These are phyloP conservation scores for Bettongia penicillata DNA, from an alignment of 2,113 vertebrate species.

Conservation along the genomic window DNA sequence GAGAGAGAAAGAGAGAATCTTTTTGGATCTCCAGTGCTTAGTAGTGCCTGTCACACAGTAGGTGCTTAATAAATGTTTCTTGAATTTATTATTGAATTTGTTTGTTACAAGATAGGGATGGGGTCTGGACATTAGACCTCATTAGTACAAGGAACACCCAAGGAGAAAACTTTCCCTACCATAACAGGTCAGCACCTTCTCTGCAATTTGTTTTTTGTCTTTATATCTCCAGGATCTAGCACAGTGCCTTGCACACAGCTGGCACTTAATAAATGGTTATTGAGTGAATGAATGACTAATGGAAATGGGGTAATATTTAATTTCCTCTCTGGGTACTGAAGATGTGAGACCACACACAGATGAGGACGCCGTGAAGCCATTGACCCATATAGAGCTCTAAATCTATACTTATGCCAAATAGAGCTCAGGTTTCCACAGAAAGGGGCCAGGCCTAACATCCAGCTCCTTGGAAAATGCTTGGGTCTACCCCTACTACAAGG, in stretches of 20 bases:
- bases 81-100: neutral
- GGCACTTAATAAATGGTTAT: neutral
- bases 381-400: neutral
- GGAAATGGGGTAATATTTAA: neutral
- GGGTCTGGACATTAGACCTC: too few species aligned
- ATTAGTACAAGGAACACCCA: too few species aligned
- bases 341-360: neutral
- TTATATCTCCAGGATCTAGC: neutral
- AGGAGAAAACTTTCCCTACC: too few species aligned
- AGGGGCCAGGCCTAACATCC: neutral
- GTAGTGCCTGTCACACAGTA: neutral
- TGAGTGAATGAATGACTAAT: neutral
- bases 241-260: neutral
- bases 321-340: neutral
- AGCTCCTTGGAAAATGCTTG: neutral
- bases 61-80: neutral
- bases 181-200: neutral
- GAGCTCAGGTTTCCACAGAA: neutral
- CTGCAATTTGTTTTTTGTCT: neutral
- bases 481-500: neutral
- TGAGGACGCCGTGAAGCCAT: neutral
- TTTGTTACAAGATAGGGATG: neutral
- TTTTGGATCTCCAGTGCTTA: neutral
- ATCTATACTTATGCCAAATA: neutral
- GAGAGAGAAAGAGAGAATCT: too few species aligned